Percentiles rank a stretch among this genome's conserved stretches.
phyloP scores from a whole-genome alignment of 2,888 invertebrate species.

The Fragum fragum region DNA sequence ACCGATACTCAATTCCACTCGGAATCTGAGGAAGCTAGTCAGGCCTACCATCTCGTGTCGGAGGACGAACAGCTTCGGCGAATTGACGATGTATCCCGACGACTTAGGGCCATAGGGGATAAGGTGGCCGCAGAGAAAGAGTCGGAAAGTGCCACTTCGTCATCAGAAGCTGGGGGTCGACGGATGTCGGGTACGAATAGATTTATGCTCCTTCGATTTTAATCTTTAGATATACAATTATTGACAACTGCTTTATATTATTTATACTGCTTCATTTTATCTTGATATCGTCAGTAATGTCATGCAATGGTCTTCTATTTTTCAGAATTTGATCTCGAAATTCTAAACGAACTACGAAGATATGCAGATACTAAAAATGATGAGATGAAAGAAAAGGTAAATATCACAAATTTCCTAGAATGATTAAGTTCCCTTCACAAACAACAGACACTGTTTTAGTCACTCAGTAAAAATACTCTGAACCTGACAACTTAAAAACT shows the following conservation, averaged over 20 bases:
- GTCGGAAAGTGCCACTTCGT: conserved; percentile 45
- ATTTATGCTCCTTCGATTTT: too few species aligned
- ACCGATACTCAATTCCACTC: neutral
- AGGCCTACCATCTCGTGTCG: neutral
- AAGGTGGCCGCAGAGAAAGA: conserved; percentile 39
- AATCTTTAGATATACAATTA: too few species aligned
- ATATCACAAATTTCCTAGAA: neutral
- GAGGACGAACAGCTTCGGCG: conserved; percentile 46
- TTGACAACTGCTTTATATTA: too few species aligned
- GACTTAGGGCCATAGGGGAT: conserved; percentile 57
- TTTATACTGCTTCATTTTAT: too few species aligned
- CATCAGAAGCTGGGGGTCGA: conserved; percentile 30
- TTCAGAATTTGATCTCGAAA: conserved; percentile 25
- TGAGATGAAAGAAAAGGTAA: neutral
- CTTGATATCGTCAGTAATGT: too few species aligned
- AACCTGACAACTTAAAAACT: too few species aligned
- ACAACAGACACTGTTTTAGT: too few species aligned
- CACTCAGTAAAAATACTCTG: too few species aligned
- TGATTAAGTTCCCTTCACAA: too few species aligned
- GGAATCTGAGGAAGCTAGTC: conserved; percentile 1
- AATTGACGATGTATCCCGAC: conserved; percentile 42
- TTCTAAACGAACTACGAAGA: neutral
- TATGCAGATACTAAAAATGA: conserved; percentile 17
- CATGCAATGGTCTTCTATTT: neutral
- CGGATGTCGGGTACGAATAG: conserved; percentile 18